A percentile compares a stretch with the other conserved stretches of the same genome.
phyloP scores from a whole-genome alignment of 2,797 vertebrate species.

The Sandelia bainsii region DNA sequence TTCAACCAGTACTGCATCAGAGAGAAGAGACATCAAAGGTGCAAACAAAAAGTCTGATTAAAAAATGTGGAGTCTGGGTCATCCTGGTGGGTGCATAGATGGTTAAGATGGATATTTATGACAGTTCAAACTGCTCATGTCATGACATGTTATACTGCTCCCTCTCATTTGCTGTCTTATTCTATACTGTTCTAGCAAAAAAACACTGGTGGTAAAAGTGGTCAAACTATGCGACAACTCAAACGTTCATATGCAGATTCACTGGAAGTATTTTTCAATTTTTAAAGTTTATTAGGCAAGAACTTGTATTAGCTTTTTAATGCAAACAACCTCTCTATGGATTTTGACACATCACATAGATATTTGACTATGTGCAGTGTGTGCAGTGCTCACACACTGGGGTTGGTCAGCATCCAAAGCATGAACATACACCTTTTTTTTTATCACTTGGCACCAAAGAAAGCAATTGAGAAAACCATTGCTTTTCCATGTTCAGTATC shows the following conservation, averaged over 20 bases:
- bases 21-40: neutral
- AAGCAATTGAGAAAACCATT: constrained; percentile 27
- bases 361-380: neutral
- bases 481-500: constrained; percentile 37
- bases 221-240: too few species aligned
- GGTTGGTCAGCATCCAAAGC: constrained; percentile 2
- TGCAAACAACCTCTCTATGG: neutral
- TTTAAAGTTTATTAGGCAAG: too few species aligned
- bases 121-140: too few species aligned
- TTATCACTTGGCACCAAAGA: constrained; percentile 14
- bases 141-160: neutral
- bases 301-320: too few species aligned
- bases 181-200: neutral
- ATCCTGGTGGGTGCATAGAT: neutral
- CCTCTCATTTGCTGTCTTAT: neutral
- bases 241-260: too few species aligned
- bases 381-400: neutral
- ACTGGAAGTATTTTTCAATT: too few species aligned
- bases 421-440: constrained; percentile 1
- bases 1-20: neutral
- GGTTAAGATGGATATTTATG: neutral
- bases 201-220: too few species aligned
- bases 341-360: neutral
- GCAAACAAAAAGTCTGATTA: neutral
- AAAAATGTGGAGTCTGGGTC: neutral